These are phyloP conservation scores for Poecilus cupreus DNA, from an alignment of 2,888 invertebrate genomes.

Conservation along the genomic window DNA sequence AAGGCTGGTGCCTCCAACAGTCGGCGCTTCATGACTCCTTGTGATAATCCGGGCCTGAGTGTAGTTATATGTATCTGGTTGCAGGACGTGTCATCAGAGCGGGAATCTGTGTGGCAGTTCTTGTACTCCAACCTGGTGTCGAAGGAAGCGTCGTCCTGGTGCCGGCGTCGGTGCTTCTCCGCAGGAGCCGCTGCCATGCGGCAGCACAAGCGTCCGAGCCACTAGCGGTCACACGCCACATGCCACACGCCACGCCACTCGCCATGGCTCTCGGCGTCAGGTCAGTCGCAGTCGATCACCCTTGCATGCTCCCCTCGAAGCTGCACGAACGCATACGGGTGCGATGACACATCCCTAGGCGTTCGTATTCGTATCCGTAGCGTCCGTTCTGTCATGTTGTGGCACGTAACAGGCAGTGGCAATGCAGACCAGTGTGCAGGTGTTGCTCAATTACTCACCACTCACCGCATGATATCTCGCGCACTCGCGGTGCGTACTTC, in stretches of 20 bases:
- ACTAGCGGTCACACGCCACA: neutral
- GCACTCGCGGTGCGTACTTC: neutral
- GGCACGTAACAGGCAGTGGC: neutral
- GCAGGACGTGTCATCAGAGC: neutral
- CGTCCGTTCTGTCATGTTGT: slow-evolving; percentile 3
- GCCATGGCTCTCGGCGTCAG: neutral
- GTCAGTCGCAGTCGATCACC: neutral
- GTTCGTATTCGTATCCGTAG: neutral
- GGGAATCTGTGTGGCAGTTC: neutral
- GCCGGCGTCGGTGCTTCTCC: slow-evolving; percentile 13
- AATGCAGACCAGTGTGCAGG: slow-evolving; percentile 29
- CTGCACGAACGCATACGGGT: slow-evolving; percentile 29
- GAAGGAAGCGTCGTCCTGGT: neutral
- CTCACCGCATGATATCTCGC: neutral
- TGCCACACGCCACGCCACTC: neutral
- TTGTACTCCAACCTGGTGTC: neutral
- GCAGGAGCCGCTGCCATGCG: slow-evolving; percentile 4
- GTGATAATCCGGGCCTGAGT: no score
- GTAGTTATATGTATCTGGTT: neutral
- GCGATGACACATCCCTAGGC: slow-evolving; percentile 30
- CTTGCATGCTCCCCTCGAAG: slow-evolving; percentile 6
- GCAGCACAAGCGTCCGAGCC: neutral
- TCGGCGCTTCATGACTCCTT: no score
- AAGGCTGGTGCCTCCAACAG: no score
- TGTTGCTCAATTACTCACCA: slow-evolving; percentile 31